Evolutionary conservation across 2,113 vertebrate species (phyloP).

Genomic region (Bucco capensis): DNA sequence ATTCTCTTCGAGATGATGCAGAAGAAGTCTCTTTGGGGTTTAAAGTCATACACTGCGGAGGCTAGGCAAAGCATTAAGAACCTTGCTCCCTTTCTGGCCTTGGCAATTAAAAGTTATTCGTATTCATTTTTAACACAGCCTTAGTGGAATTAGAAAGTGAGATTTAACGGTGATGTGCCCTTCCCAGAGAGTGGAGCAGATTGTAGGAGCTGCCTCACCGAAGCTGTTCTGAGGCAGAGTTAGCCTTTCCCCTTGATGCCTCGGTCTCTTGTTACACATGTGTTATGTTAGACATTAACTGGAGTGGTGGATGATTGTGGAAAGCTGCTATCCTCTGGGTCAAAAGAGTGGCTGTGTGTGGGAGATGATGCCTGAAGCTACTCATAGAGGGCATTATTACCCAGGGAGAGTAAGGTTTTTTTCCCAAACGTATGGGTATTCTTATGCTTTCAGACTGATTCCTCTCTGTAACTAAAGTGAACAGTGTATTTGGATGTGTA

Average conservation of each 20-base stretch:
- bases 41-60: not conserved
- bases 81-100: not conserved
- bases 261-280: not conserved
- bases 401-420: not conserved
- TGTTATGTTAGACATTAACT: slow-evolving; percentile 13
- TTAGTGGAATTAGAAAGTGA: not conserved
- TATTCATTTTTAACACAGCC: not conserved
- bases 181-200: not conserved
- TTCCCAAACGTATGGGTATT: not conserved
- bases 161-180: not conserved
- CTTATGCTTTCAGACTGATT: not conserved
- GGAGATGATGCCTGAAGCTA: not conserved
- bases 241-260: not conserved
- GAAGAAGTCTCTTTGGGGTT: not conserved
- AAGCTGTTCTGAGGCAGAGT: not conserved
- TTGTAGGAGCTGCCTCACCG: not conserved
- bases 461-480: not conserved
- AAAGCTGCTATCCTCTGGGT: not conserved
- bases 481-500: not conserved
- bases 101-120: not conserved
- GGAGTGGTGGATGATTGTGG: not conserved
- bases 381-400: not conserved
- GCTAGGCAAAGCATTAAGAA: not conserved
- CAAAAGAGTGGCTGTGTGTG: not conserved
- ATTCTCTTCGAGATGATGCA: not conserved